Percentiles rank a stretch among this genome's conserved stretches.
Evolutionary conservation across 2,888 invertebrate genomes (phyloP).

Genomic region (Brachypalpus laphriformis): DNA sequence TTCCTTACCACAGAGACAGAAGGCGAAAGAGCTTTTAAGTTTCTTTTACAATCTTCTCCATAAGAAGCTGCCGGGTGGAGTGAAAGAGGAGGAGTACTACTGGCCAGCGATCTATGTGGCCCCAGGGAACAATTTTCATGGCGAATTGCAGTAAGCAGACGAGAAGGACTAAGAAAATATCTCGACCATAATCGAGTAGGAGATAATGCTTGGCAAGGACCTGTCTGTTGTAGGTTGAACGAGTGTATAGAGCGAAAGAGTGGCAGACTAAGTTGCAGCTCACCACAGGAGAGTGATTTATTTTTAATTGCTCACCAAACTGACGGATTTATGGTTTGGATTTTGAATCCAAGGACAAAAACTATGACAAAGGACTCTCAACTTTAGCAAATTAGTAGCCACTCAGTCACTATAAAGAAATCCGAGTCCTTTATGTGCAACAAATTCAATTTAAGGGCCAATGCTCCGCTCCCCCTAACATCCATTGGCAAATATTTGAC

Average conservation of each 20-base stretch:
- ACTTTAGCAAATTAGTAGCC: slow-evolving; percentile 68
- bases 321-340: slow-evolving; percentile 76
- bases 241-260: slow-evolving; percentile 39
- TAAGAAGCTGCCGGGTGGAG: neutral
- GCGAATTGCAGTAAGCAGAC: slow-evolving; percentile 34
- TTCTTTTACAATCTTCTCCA: slow-evolving; percentile 13
- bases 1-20: neutral
- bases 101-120: slow-evolving; percentile 55
- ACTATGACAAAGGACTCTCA: slow-evolving; percentile 33
- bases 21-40: neutral
- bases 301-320: slow-evolving; percentile 76
- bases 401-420: slow-evolving; percentile 45
- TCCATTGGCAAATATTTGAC: slow-evolving; percentile 65
- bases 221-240: neutral
- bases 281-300: slow-evolving; percentile 76
- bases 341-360: slow-evolving; percentile 28
- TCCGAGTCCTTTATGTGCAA: slow-evolving; percentile 3
- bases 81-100: neutral
- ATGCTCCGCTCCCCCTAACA: neutral
- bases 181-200: slow-evolving; percentile 64
- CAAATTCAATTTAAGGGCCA: slow-evolving; percentile 43
- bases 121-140: slow-evolving; percentile 60
- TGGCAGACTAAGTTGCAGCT: slow-evolving; percentile 63
- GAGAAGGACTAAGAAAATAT: slow-evolving; percentile 35
- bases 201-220: slow-evolving; percentile 44